These are phyloP conservation scores for Panagrolaimus sp. DNA, from an alignment of 1,140 invertebrate species.

Conservation along the genomic window DNA sequence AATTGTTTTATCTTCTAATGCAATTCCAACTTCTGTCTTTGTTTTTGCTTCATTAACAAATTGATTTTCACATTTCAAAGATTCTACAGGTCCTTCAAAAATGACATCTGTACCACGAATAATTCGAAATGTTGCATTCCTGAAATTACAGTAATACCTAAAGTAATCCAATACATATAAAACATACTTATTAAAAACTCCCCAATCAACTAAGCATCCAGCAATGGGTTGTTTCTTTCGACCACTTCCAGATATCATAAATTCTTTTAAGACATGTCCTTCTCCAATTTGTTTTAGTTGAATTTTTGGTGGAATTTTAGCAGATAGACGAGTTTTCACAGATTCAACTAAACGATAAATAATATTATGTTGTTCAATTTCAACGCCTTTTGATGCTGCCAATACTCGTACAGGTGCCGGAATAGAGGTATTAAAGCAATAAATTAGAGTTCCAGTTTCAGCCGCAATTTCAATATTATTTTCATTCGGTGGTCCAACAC, in stretches of 20 bases:
- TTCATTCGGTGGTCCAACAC: constrained; percentile 75
- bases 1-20: constrained; percentile 44
- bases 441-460: constrained; percentile 66
- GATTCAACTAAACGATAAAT: constrained; percentile 50
- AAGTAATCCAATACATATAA: no score
- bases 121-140: constrained; percentile 29
- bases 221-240: constrained; percentile 52
- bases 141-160: no score
- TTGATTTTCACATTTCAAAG: constrained; percentile 47
- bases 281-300: constrained; percentile 47
- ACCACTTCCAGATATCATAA: constrained; percentile 44
- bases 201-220: constrained; percentile 51
- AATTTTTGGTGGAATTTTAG: constrained; percentile 16
- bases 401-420: constrained; percentile 23
- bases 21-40: constrained; percentile 50
- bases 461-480: constrained; percentile 79
- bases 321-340: constrained; percentile 36
- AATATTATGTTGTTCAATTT: constrained; percentile 48
- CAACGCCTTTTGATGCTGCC: constrained; percentile 37
- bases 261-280: constrained; percentile 53
- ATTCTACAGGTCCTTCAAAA: constrained; percentile 52
- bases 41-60: constrained; percentile 42
- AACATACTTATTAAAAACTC: constrained; percentile 42
- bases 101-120: constrained; percentile 23
- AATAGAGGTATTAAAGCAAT: constrained; percentile 50